These are phyloP conservation scores for Psix sp. DNA, from an alignment of 1,140 invertebrate genomes.

Conservation along the genomic window DNA sequence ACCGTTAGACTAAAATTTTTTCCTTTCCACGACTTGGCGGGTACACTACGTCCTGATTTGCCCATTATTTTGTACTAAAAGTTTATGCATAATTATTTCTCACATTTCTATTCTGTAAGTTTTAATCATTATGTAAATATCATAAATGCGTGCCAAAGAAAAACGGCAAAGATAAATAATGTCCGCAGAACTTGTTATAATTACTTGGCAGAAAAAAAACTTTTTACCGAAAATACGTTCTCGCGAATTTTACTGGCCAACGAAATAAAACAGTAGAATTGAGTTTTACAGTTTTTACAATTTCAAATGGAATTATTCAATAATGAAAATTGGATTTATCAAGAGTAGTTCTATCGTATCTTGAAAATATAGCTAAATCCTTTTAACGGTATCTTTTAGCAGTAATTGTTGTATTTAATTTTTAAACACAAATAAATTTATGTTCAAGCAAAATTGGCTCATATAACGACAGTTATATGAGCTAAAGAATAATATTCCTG, in stretches of 20 bases:
- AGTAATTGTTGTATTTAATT: background rate
- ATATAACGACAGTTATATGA: too few species aligned
- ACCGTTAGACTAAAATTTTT: constrained; percentile 15
- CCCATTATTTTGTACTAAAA: constrained; percentile 39
- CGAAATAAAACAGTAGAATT: constrained; percentile 15
- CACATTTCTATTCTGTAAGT: constrained; percentile 41
- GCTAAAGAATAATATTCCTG: too few species aligned
- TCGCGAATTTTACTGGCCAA: constrained; percentile 9
- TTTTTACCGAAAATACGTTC: constrained; percentile 19
- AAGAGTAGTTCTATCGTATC: background rate
- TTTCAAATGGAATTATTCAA: constrained; percentile 1
- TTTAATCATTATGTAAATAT: constrained; percentile 53
- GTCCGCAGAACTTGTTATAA: constrained; percentile 30
- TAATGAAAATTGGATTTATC: constrained; percentile 10
- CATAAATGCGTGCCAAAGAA: constrained; percentile 39
- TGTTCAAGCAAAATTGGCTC: too few species aligned
- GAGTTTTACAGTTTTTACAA: constrained; percentile 15
- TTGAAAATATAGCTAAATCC: background rate
- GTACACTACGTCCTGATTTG: constrained; percentile 24
- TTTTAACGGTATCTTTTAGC: background rate
- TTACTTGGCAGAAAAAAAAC: constrained; percentile 22
- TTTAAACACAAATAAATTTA: too few species aligned
- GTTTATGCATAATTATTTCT: constrained; percentile 54
- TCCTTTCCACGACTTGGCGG: constrained; percentile 2
- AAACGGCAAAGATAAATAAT: constrained; percentile 36